Base-by-base conservation (phyloP, 2,113 vertebrate species). In the Dasyprocta punctata region DNA sequence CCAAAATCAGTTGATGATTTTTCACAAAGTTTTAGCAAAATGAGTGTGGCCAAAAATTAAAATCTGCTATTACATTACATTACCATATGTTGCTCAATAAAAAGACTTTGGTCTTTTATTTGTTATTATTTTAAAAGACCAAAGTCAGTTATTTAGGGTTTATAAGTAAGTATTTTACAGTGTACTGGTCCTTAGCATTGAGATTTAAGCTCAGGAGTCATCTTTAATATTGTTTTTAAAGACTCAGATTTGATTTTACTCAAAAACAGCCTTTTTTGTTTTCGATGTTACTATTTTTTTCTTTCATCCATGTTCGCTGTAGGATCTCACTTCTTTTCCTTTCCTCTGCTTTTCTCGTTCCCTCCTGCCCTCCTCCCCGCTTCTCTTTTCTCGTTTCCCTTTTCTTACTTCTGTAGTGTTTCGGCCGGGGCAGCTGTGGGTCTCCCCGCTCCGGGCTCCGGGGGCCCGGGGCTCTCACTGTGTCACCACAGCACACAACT, bases 181-280 rank as follows among this genome's bases (percentile, higher is more conserved):
- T 12, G 2, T 24, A 1, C 1, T 52, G 11, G 38, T 91, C 24
- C 47, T 89, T 24, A 60, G 33, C 47, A 12, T 65, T 63, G 65
- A 77, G 44, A 83, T 14, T 67, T 80, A 73, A 73, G 54, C n/a
- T 89, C 28, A 36, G 38, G 33, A 83, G 12, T 86, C 54, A 20
- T 85, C n/a, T 41, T 60, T 86, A 13, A 65, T 63, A 20, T 71
- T 75, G 3, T 75, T 69, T 69, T 86, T 33, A 30, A n/a, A 85
- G 71, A 89, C n/a, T 85, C 41, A 86, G 28, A 61, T 96, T 89
- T 94, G 8, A 63, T 90, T 94, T 90, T 81, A 69, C 38, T 91
- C 38, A 87, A 28, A 6, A 78, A 20, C 65, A 67, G 7, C 10
- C 44, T 75, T 85, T 58, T 92, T 92, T 90, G 26, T 30, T 94